Evolutionary conservation across 2,888 invertebrate species (phyloP), one percentile per base, ranked within the genome.

Genomic region (Doris montereyensis): DNA sequence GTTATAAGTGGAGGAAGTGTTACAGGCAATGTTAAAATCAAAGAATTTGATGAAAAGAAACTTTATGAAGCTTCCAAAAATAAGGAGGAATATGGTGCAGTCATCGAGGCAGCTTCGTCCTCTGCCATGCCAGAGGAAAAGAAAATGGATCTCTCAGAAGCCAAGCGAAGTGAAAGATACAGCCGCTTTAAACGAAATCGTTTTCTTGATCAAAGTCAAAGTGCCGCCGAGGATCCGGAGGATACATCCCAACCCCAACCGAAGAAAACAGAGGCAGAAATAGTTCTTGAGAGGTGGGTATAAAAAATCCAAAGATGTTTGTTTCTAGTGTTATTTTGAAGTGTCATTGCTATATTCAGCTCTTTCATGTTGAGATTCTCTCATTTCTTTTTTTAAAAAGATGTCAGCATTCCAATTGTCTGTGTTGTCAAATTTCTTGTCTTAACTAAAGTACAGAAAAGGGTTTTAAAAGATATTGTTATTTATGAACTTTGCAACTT

Each of bases 211-310:
- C 52, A 70, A 34, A 79, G 21, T n/a, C 58, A 75, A 26, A 62
- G 58, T 17, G 26, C n/a, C 5, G 13, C 24, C 28, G 21, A 17
- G 24, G 17, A 41, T 52, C 5, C 21, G n/a, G 21, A 21, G 2
- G 28, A 8, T 30, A 8, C 32, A 30, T 3, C 74, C 13, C n/a
- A 52, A 13, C 17, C 21, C 2, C 52, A 67, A 3, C 30, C 52
- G 24, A 41, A 41, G n/a, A 77, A 77, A 52, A 71, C 72, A 2
- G 26, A 72, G 28, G 79, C 62, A 30, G 81, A 81, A 41, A 81
- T 77, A 21, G 79, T 73, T 71, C 82, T 84, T 75, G 83, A 84
- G 75, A 77, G 81, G 84, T 83, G 72, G 13, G 67, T 52, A 72
- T 10, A n/a, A n/a, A n/a, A n/a, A n/a, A n/a, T n/a, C n/a, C n/a